Evolutionary conservation across 1,140 invertebrate species (phyloP).

Genomic region (Probaryconus sp.): DNA sequence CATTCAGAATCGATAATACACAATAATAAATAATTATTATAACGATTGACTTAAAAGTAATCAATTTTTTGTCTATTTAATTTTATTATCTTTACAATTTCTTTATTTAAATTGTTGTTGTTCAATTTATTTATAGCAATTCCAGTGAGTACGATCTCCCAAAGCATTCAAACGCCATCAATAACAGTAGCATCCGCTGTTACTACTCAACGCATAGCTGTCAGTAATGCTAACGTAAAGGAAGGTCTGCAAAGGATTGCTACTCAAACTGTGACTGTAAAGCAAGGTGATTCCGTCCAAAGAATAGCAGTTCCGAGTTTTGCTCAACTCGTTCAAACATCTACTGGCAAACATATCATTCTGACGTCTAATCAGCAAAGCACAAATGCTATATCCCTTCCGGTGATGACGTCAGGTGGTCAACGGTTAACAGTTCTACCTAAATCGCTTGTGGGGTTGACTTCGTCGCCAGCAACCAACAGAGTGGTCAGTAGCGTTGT

Average conservation of each 20-base stretch:
- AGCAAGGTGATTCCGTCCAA: constrained; percentile 77
- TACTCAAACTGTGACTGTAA: constrained; percentile 74
- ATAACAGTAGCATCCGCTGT: constrained; percentile 68
- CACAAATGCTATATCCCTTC: constrained; percentile 76
- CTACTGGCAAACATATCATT: constrained; percentile 83
- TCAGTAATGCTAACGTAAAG: constrained; percentile 70
- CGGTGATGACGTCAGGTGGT: constrained; percentile 78
- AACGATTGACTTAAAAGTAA: constrained; percentile 7
- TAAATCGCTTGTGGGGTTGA: constrained; percentile 76
- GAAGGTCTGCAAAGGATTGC: constrained; percentile 71
- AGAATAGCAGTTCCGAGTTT: constrained; percentile 78
- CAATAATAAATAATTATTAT: neutral
- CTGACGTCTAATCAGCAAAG: constrained; percentile 78
- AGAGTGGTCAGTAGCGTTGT: constrained; percentile 71
- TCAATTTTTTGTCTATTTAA: neutral
- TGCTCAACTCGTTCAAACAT: constrained; percentile 84
- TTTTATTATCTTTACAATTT: neutral
- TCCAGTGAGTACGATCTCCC: constrained; percentile 75
- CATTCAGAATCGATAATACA: constrained; percentile 74
- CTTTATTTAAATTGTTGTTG: constrained; percentile 7
- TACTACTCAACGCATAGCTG: constrained; percentile 75
- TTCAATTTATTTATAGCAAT: constrained; percentile 73
- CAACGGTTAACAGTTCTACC: constrained; percentile 80
- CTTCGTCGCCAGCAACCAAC: constrained; percentile 66
- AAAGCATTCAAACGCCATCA: constrained; percentile 69